A percentile compares a stretch with the other conserved stretches of the same genome.
Conservation (phyloP, 2,888 invertebrate genomes). For the Ypsolopha sequella region DNA sequence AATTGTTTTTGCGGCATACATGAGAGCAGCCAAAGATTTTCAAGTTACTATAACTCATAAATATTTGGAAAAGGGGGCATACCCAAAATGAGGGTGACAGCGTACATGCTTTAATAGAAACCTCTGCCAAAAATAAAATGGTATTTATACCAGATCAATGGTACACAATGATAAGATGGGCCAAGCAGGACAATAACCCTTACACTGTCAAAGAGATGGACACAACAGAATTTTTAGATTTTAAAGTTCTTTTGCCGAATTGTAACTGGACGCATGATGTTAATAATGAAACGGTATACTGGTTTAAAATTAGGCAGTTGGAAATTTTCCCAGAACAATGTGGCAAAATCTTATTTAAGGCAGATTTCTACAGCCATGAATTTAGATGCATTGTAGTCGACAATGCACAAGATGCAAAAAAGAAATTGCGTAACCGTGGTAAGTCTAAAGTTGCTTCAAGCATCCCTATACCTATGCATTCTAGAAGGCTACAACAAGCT, state of each 20-base stretch:
- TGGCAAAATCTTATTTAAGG: background rate
- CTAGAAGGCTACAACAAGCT: too few species aligned
- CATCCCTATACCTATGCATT: too few species aligned
- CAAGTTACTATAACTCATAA: background rate
- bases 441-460: background rate
- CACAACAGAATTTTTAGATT: background rate
- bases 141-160: background rate
- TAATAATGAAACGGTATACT: background rate
- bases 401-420: background rate
- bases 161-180: background rate
- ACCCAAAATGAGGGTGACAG: background rate
- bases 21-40: background rate
- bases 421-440: background rate
- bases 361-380: background rate
- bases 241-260: background rate
- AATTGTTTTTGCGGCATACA: background rate
- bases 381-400: background rate
- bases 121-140: background rate
- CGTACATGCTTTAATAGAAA: background rate
- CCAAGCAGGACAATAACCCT: background rate
- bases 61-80: background rate
- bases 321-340: background rate
- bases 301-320: background rate
- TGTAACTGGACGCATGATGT: background rate
- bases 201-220: background rate